Evolutionary conservation across 1,140 invertebrate species (phyloP), one percentile per base, ranked within the genome.

Genomic region (Bombus fervidus): DNA sequence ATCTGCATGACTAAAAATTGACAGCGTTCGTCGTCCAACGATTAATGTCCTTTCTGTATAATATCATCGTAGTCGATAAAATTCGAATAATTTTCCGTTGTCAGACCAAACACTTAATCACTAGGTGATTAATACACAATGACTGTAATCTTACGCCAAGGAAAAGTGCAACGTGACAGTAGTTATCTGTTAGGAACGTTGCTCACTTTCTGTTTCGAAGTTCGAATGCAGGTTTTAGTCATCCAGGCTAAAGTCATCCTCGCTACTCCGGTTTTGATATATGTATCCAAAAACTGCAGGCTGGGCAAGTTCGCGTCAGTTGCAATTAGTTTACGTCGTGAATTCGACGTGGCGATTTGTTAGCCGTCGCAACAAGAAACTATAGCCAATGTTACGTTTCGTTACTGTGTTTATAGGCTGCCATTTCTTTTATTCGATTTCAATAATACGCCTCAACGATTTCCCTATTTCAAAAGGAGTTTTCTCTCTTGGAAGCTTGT

Each of bases 271-370:
- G 22, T 53, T 75, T 75, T 75, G 74, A 75, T 62, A 34, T 62
- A 77, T 62, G 75, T 37, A 8, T 39, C 75, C 37, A 57, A 77
- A 77, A 77, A 59, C 53, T 77, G 37, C 75, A 62, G 34, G 25
- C 37, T 22, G 31, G 37, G 37, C 37, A 62, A 41, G 75, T n/a
- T 62, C 9, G 34, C 34, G 34, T 76, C 74, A 39, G 53, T 57
- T 1, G 75, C 75, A 77, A 77, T 77, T 77, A 59, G 75, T 77
- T 59, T 3, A 15, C 13, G 75, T 62, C 75, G 34, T 15, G 22
- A 18, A 62, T 77, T 77, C 75, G 75, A 62, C 57, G 47, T 57
- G 34, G 18, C 75, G 34, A 77, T 62, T 77, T 77, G 75, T 77
- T 62, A 39, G 37, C 25, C 31, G 57, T 34, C 6, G 3, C 25